Base-by-base conservation (phyloP, 2,888 invertebrate genomes). In the Phasia obesa region DNA sequence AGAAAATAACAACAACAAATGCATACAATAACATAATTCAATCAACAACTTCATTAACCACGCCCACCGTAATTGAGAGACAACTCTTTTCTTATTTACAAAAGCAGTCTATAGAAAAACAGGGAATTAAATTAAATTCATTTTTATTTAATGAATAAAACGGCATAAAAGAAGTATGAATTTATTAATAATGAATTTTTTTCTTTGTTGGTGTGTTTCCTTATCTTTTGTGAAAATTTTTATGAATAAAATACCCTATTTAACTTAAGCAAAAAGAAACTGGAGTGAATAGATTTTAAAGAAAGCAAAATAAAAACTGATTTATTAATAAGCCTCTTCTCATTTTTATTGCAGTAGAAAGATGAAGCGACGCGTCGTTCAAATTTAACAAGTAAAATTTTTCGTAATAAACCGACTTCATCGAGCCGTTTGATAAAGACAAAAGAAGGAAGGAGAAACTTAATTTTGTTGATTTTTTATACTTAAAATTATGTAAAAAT, bases 31-130 rank as follows among this genome's bases (percentile, higher is more conserved):
- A 74, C 78, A 82, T 82, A 82, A 82, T 82, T 78, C 82, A 82
- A 82, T 82, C 82, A 82, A 69, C 82, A 75, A 78, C 55, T 75
- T 59, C 79, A 78, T 84, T 75, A 84, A 71, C 78, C 84, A 84
- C 84, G 75, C 84, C 81, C 81, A 78, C 78, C 67, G 67, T 80
- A 80, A 80, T 74, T 80, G 74, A 80, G 73, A 73, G 67, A 80
- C 79, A 79, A 80, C 79, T 80, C 73, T 80, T 80, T 79, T 73
- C 73, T 74, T 80, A 77, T 70, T 77, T 67, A 67, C 31, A 73
- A 73, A 65, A 71, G 38, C 38, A 59, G 60, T 38, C 47, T 31
- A 13, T 21, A 17, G 13, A 64, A 35, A 51, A 69, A 23, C 53
- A 65, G 53, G 67, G 60, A 67, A 73, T 73, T 79, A 80, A 69